phyloP scores from a whole-genome alignment of 1,140 invertebrate genomes.

The Oryctes rhinoceros region DNA sequence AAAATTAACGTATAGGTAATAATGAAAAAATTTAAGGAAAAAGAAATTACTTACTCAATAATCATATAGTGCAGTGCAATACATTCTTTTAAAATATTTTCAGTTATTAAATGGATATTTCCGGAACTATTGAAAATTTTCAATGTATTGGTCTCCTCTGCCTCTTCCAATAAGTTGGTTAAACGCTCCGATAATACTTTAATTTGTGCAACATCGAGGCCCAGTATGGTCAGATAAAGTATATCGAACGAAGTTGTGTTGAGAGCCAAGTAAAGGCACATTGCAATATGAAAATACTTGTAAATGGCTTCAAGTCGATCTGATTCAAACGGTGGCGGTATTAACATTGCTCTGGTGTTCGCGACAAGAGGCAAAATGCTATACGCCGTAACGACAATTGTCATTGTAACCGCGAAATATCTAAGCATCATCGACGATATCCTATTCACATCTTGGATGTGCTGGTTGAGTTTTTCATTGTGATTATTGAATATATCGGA shows the following conservation, averaged over 20 bases:
- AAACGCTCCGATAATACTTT: background rate
- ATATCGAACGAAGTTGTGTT: background rate
- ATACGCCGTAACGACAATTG: no score
- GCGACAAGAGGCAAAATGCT: background rate
- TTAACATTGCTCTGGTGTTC: background rate
- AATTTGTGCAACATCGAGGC: background rate
- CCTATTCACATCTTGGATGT: no score
- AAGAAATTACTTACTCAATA: background rate
- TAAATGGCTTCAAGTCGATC: background rate
- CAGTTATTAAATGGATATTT: background rate
- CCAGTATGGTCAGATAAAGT: background rate
- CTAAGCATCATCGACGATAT: no score
- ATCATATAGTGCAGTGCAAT: background rate
- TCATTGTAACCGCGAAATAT: no score
- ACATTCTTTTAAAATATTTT: background rate
- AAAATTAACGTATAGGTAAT: no score
- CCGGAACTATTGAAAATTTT: no score
- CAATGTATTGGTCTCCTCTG: no score
- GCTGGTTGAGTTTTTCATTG: no score
- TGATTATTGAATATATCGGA: no score
- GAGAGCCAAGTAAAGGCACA: background rate
- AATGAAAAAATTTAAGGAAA: no score
- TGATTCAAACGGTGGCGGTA: background rate
- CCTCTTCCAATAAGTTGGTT: background rate
- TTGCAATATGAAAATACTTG: background rate